phyloP scores from a whole-genome alignment of 2,797 vertebrate species.

The Protonibea diacanthus region DNA sequence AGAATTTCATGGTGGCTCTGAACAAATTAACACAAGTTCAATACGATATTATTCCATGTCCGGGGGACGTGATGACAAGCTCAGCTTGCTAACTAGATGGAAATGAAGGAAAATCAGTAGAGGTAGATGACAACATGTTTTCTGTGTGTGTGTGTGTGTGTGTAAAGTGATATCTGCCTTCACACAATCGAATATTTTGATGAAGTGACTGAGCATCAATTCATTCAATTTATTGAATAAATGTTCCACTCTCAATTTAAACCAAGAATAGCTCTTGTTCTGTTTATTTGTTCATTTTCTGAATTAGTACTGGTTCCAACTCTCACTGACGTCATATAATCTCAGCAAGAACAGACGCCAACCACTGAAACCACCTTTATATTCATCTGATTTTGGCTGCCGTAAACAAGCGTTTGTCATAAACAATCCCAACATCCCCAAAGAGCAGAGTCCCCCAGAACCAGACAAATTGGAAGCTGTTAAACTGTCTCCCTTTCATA shows the following conservation, averaged over 20 bases:
- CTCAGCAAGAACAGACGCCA: not conserved
- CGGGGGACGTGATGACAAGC: conserved; percentile 38
- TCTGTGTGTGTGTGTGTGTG: not conserved
- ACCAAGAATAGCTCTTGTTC: not conserved
- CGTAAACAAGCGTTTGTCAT: conserved; percentile 2
- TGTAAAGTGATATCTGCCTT: conserved; percentile 4
- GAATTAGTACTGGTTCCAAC: not conserved
- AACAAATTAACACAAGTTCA: conserved; percentile 75
- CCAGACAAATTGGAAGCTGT: not conserved
- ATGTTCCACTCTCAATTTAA: not conserved
- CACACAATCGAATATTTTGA: not conserved
- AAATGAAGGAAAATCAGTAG: conserved; percentile 39
- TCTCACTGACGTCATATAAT: not conserved
- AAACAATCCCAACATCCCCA: not conserved
- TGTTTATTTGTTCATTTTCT: not conserved
- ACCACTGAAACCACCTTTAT: not conserved
- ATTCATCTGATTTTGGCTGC: conserved; percentile 1
- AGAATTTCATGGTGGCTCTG: conserved; percentile 74
- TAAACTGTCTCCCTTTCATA: not conserved
- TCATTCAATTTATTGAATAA: not conserved
- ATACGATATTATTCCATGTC: conserved; percentile 54
- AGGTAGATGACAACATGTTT: not conserved
- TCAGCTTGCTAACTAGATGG: conserved; percentile 49
- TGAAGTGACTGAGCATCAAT: conserved; percentile 13
- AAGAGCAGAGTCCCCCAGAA: not conserved